Base-by-base conservation (phyloP, 2,797 vertebrate genomes). In the Moxostoma hubbsi region DNA sequence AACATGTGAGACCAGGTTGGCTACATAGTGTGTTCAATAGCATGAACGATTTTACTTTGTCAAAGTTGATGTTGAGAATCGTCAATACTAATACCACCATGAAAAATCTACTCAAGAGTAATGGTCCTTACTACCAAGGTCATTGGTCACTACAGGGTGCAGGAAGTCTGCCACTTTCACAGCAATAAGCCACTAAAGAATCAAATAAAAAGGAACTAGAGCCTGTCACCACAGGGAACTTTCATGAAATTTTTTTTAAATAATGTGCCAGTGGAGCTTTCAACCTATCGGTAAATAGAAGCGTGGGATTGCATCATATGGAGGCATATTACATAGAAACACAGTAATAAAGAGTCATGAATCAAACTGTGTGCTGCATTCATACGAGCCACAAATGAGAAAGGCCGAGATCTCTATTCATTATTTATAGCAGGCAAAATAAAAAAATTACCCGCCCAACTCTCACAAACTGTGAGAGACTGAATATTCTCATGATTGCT, bases 211-310 rank as follows among this genome's bases (percentile, higher is more conserved):
- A 85, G 81, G 85, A 86, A 83, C 79, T 85, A 86, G 82, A 84
- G 85, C 83, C 84, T 89, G 90, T 90, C 91, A 90, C 89, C 89
- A 88, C 84, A 87, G 85, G 78, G 65, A 79, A 79, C 83, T 84
- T 85, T 89, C 85, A 86, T 86, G 75, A 86, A 87, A 88, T 82
- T 70, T 49, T 4, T 83, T 88, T 89, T 83, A 87, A 87, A 83
- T 67, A 76, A 80, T 62, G 66, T 9, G 67, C 80, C 82, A 87
- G 82, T 82, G 81, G 83, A 85, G 85, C 82, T 86, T 82, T 87
- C 85, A 86, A 87, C 86, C 85, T 58, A 50, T 80, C 87, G 9
- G 89, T 93, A 91, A 91, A 91, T 89, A 89, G 91, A 71, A 62
- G 79, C 89, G 82, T 62, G 11, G 73, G 61, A 71, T 24, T 82